phyloP scores from a whole-genome alignment of 92 coral and sea anemone genomes.

The Scolanthus callimorphus region DNA sequence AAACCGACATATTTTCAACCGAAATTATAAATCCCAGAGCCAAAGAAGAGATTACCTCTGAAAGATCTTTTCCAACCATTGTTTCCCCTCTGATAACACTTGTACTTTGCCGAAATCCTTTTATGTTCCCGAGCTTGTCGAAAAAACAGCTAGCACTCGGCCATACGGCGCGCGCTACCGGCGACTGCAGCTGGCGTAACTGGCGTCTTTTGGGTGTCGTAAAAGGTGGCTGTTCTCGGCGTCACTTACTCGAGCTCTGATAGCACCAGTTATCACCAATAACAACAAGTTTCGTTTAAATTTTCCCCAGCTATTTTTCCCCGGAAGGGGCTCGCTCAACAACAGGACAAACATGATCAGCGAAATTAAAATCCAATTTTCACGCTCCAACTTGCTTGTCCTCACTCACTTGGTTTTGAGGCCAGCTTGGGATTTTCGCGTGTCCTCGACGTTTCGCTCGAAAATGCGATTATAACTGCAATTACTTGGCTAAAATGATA shows the following conservation, averaged over 20 bases:
- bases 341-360: background rate
- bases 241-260: no score
- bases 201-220: no score
- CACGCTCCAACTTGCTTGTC: background rate
- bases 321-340: background rate
- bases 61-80: constrained; percentile 1
- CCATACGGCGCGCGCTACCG: no score
- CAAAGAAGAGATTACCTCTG: constrained; percentile 12
- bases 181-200: no score
- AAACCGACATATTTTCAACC: constrained; percentile 34
- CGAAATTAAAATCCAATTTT: background rate
- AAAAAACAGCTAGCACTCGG: no score
- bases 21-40: constrained; percentile 32
- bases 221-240: no score
- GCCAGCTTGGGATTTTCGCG: no score
- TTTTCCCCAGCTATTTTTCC: background rate
- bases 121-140: no score
- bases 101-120: no score
- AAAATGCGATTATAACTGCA: background rate
- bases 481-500: background rate
- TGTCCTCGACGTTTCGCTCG: background rate
- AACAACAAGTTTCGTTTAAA: no score
- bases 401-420: no score
- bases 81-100: no score
- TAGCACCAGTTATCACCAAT: background rate